A percentile compares a stretch with the other conserved stretches of the same genome.
Evolutionary conservation across 2,797 vertebrate genomes (phyloP).

Genomic region (Fratercula arctica): DNA sequence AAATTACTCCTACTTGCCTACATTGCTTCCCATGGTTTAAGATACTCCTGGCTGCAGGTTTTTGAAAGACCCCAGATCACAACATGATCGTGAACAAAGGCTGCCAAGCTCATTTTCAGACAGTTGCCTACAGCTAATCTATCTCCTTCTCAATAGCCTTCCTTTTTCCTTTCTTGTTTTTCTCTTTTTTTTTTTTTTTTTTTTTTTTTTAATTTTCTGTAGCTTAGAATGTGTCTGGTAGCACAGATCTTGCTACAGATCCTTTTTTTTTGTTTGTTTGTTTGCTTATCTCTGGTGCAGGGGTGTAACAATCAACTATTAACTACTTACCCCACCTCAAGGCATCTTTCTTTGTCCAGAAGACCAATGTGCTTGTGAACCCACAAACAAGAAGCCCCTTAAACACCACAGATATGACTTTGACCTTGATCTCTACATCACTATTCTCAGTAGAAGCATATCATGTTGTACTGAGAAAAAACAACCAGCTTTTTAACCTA

Average conservation of each 20-base stretch:
- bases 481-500: not conserved
- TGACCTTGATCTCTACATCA: not conserved
- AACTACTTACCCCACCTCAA: not conserved
- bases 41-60: not conserved
- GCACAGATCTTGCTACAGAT: not conserved
- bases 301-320: not conserved
- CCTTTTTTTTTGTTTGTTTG: not conserved
- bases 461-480: not conserved
- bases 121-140: not conserved
- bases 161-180: not conserved
- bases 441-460: not conserved
- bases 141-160: not conserved
- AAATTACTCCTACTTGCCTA: not conserved
- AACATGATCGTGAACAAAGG: not conserved
- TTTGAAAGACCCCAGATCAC: not conserved
- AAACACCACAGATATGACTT: not conserved
- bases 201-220: not conserved
- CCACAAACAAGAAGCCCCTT: not conserved
- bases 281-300: not conserved
- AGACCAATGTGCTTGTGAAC: not conserved
- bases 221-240: not conserved
- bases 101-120: not conserved
- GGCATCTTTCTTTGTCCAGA: not conserved
- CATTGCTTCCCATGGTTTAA: not conserved
- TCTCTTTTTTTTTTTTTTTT: accelerated